Evolutionary conservation across 1,140 invertebrate genomes (phyloP), one percentile per base, ranked within the genome.

Genomic region (Calosoma granatense): DNA sequence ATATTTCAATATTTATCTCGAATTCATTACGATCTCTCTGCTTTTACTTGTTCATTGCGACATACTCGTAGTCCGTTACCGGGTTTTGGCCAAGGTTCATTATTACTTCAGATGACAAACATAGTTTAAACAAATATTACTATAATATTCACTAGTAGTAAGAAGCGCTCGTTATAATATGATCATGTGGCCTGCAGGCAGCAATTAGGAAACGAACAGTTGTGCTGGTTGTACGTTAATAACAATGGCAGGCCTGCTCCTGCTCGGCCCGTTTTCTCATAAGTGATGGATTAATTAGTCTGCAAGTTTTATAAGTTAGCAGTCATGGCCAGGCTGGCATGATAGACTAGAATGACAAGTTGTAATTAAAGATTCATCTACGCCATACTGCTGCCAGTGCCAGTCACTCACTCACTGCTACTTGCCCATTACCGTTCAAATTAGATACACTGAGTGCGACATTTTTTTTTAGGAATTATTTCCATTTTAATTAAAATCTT

Each of bases 1-100:
- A 47, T 47, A 47, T 47, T 47, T 47, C 41, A 47, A 47, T 47
- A 47, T 47, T 47, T 47, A 47, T 47, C 41, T 47, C 41, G 41
- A 47, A 47, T 47, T 47, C 41, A 47, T 47, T 12, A 47, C 41
- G 41, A 47, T 47, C 15, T 12, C 41, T 47, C 41, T 9, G 6
- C 17, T 47, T 17, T 17, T n/a, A n/a, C n/a, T n/a, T n/a, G n/a
- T n/a, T n/a, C n/a, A n/a, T n/a, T n/a, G n/a, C n/a, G n/a, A n/a
- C n/a, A n/a, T n/a, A n/a, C n/a, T n/a, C n/a, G n/a, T n/a, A n/a
- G n/a, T n/a, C n/a, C n/a, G n/a, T n/a, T n/a, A n/a, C n/a, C n/a
- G n/a, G n/a, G n/a, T n/a, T n/a, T n/a, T n/a, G n/a, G n/a, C n/a
- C n/a, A n/a, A n/a, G n/a, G n/a, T n/a, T n/a, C n/a, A n/a, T n/a